These are phyloP conservation scores for Malurus alboscapulatus DNA, from an alignment of 2,113 vertebrate species.

Conservation along the genomic window DNA sequence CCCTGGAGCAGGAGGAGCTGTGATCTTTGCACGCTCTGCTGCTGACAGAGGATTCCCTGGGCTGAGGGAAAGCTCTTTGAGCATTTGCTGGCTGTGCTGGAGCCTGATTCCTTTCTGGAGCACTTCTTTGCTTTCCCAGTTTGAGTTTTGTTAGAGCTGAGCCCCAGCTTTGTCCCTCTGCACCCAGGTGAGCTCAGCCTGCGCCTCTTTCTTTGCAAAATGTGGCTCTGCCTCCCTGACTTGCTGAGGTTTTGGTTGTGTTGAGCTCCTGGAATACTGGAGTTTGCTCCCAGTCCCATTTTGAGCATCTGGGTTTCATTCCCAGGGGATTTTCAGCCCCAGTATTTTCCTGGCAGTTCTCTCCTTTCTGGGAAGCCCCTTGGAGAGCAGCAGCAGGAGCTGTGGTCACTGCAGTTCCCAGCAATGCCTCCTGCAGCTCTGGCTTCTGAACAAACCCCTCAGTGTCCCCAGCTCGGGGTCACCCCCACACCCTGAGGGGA, in stretches of 20 bases:
- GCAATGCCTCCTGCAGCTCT: background rate
- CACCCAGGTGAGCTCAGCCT: background rate
- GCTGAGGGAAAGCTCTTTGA: background rate
- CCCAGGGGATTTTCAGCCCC: background rate
- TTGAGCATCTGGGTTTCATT: slow-evolving; percentile 51
- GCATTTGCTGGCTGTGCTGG: background rate
- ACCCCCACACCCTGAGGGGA: background rate
- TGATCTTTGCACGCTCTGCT: background rate
- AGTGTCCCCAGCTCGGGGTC: background rate
- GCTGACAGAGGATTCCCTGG: background rate
- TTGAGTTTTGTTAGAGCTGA: background rate
- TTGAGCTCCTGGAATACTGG: background rate
- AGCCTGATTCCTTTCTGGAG: background rate
- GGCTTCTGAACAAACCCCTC: background rate
- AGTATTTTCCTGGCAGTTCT: background rate
- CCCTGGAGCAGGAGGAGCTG: background rate
- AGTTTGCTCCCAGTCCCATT: background rate
- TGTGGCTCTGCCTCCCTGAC: accelerated
- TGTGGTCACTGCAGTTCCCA: background rate
- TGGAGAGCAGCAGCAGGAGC: background rate
- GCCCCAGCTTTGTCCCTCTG: background rate
- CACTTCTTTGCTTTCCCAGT: background rate
- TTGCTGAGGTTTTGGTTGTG: background rate
- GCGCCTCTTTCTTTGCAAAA: background rate
- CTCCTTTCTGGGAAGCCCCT: slow-evolving; percentile 36